Conservation (phyloP, 2,888 invertebrate genomes). For the Nemapogon koenigi region DNA sequence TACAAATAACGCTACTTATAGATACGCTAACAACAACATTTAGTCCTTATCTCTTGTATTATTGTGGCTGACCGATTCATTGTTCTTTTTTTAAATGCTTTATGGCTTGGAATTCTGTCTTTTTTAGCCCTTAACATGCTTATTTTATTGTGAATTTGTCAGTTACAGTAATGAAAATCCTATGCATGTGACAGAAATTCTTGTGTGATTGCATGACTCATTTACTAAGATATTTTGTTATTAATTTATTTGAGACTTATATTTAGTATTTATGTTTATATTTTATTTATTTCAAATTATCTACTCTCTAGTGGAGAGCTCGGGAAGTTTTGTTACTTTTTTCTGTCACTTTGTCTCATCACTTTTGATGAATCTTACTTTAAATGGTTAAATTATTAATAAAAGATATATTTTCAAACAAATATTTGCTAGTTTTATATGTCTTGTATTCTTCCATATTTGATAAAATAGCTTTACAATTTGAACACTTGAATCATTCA, state of each 20-base stretch:
- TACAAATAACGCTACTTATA: constrained; percentile 42
- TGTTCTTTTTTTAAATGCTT: too few species aligned
- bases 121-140: too few species aligned
- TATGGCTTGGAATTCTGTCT: too few species aligned
- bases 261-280: constrained; percentile 17
- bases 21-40: constrained; percentile 39
- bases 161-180: neutral
- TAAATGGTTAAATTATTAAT: too few species aligned
- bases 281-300: constrained; percentile 27
- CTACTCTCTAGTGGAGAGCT: constrained; percentile 63
- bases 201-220: constrained; percentile 50
- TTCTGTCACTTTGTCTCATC: constrained; percentile 38
- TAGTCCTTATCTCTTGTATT: neutral
- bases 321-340: constrained; percentile 48
- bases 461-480: too few species aligned
- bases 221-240: too few species aligned
- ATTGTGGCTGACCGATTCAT: neutral
- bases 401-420: too few species aligned
- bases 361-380: too few species aligned
- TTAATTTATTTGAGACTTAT: neutral
- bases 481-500: too few species aligned
- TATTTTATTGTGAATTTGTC: constrained; percentile 1
- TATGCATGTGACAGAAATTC: constrained; percentile 51
- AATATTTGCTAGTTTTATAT: too few species aligned
- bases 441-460: too few species aligned